phyloP scores from a whole-genome alignment of 2,113 vertebrate genomes.

The Tragelaphus imberbis region DNA sequence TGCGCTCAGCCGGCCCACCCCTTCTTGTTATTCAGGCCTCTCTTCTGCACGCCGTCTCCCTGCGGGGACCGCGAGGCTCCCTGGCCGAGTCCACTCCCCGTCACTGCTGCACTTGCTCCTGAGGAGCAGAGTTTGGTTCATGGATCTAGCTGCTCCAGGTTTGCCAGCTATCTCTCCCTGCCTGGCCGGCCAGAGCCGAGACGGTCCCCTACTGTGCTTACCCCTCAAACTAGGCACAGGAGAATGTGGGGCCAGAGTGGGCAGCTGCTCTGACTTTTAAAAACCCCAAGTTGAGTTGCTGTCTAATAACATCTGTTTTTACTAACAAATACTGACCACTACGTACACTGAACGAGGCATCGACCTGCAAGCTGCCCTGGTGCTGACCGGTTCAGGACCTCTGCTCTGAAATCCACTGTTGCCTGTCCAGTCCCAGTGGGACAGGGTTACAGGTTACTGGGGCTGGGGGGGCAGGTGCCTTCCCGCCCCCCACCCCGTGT shows the following conservation, averaged over 20 bases:
- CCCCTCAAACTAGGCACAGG: neutral
- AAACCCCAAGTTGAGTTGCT: neutral
- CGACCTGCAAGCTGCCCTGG: no score
- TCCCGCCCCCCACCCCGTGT: neutral
- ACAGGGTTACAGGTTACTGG: accelerated
- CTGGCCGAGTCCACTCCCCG: accelerated
- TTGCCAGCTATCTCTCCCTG: neutral
- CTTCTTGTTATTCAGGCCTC: accelerated
- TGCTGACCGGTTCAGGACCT: neutral
- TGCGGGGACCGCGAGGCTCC: neutral
- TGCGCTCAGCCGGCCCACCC: neutral
- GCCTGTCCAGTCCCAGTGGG: neutral
- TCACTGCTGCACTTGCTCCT: neutral
- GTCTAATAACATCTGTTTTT: neutral
- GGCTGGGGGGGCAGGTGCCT: neutral
- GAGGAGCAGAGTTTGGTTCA: neutral
- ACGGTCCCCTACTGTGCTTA: neutral
- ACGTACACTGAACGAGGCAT: no score
- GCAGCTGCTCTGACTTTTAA: neutral
- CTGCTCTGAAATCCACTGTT: neutral
- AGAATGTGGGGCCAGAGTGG: neutral
- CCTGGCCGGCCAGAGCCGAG: neutral
- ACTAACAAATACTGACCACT: neutral
- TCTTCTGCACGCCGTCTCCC: neutral
- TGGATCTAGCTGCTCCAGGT: neutral